Evolutionary conservation across 2,797 vertebrate species (phyloP).

Genomic region (Hyperoplus immaculatus): DNA sequence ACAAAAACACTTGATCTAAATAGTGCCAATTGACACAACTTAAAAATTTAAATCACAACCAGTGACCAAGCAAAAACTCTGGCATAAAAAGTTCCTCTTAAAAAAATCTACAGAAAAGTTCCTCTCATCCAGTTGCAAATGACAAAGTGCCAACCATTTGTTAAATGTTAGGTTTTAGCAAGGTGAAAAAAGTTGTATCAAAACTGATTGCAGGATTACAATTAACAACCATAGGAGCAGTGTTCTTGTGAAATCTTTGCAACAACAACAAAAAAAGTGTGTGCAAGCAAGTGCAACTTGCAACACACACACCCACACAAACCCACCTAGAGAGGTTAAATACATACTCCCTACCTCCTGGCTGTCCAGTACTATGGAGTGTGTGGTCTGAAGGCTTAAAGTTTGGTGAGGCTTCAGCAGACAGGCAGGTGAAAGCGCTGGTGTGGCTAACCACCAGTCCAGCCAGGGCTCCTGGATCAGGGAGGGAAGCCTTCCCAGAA

Average conservation of each 20-base stretch:
- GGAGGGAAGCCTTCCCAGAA: constrained; percentile 54
- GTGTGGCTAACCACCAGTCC: constrained; percentile 70
- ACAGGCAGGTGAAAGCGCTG: constrained; percentile 71
- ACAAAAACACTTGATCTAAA: constrained; percentile 4
- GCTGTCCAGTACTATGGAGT: constrained; percentile 56
- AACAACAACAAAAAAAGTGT: background rate
- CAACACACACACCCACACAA: background rate
- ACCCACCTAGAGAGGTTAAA: constrained; percentile 13
- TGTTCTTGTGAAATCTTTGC: background rate
- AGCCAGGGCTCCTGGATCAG: constrained; percentile 59
- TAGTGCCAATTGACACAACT: background rate
- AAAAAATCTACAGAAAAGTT: no score
- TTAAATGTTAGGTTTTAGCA: background rate
- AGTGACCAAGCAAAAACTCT: background rate
- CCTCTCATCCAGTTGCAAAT: constrained; percentile 15
- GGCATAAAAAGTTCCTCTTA: background rate
- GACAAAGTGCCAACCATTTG: constrained; percentile 11
- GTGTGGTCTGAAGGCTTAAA: constrained; percentile 66
- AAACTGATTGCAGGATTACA: background rate
- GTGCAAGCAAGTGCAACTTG: constrained; percentile 4
- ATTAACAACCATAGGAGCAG: background rate
- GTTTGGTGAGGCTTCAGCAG: constrained; percentile 52
- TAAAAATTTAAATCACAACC: background rate
- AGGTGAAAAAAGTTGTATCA: background rate
- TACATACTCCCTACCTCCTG: constrained; percentile 58